Conservation (phyloP, 2,113 vertebrate species). For the Cariama cristata region DNA sequence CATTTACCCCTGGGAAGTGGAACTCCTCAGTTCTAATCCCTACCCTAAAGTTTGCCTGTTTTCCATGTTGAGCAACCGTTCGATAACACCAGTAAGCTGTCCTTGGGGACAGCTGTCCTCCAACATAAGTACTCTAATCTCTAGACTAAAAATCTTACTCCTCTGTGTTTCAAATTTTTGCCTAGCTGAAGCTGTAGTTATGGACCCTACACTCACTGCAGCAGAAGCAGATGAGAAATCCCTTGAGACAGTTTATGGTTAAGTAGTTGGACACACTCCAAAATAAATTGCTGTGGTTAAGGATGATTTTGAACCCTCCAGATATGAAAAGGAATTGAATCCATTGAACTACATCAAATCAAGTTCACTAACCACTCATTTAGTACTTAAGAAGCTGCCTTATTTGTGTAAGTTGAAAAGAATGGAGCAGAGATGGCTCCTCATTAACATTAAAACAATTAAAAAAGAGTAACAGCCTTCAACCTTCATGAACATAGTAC, state of each 20-base stretch:
- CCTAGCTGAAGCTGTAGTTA: background rate
- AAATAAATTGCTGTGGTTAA: background rate
- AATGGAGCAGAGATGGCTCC: background rate
- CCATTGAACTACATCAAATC: background rate
- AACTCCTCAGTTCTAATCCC: background rate
- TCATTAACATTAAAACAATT: background rate
- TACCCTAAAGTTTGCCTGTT: background rate
- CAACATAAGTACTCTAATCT: background rate
- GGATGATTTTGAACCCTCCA: background rate
- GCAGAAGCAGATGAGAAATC: background rate
- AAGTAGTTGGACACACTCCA: background rate
- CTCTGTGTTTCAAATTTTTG: background rate
- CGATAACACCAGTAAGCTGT: background rate
- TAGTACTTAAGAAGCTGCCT: background rate
- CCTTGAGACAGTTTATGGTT: background rate
- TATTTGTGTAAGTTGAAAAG: background rate
- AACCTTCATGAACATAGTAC: background rate
- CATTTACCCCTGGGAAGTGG: background rate
- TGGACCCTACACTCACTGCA: background rate
- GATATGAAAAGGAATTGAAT: background rate
- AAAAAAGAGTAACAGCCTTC: background rate
- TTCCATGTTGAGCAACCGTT: background rate
- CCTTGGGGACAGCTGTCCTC: background rate
- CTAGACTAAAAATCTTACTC: background rate
- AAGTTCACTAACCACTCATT: background rate